phyloP scores from a whole-genome alignment of 2,113 vertebrate species.

The Spermophilus dauricus region DNA sequence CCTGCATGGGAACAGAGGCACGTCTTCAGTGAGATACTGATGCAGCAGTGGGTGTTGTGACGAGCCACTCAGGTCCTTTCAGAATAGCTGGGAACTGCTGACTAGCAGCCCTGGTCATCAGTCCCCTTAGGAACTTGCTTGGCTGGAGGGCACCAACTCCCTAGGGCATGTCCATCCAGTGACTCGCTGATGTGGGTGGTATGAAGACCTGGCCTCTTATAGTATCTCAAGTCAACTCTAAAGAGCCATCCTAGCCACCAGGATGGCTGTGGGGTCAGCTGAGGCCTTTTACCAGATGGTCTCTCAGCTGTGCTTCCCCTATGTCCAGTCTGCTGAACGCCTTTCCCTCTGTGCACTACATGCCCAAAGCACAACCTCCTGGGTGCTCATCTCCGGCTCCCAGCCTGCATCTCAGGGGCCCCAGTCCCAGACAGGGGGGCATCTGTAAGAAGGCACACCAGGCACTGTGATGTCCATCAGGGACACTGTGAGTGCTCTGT shows the following conservation, averaged over 20 bases:
- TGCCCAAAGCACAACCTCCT: not conserved
- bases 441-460: not conserved
- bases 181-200: not conserved
- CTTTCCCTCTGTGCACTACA: not conserved
- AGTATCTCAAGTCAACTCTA: not conserved
- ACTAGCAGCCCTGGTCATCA: not conserved
- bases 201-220: not conserved
- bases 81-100: accelerated
- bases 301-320: not conserved
- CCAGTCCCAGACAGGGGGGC: accelerated
- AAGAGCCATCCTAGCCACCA: not conserved
- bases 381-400: not conserved
- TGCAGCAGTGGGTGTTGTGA: not conserved
- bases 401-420: not conserved
- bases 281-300: not conserved
- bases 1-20: not conserved
- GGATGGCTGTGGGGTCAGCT: not conserved
- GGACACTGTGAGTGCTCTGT: not conserved
- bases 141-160: not conserved
- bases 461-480: accelerated
- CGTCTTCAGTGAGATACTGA: not conserved
- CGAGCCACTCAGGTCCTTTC: not conserved
- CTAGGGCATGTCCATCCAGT: not conserved
- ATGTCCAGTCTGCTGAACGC: accelerated
- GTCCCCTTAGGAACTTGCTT: not conserved